Conservation (phyloP, 2,797 vertebrate genomes). For the Enteromius argenteus region DNA sequence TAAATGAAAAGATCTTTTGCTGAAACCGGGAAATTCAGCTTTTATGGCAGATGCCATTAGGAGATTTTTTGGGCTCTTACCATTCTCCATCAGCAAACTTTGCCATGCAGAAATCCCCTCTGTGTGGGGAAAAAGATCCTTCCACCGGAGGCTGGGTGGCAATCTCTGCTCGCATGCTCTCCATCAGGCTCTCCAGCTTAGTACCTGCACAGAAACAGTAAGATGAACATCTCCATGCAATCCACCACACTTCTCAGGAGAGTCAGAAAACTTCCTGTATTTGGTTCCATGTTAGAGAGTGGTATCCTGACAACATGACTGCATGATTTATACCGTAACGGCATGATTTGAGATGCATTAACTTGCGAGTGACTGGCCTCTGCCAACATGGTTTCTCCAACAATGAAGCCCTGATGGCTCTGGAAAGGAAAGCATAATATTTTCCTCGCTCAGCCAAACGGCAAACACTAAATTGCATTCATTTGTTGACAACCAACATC, state of each 20-base stretch:
- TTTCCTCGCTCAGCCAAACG: slow-evolving; percentile 63
- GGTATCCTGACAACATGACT: background rate
- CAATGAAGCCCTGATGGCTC: slow-evolving; percentile 43
- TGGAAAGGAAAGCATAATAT: slow-evolving; percentile 50
- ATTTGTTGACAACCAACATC: slow-evolving; percentile 66
- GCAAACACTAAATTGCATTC: slow-evolving; percentile 62
- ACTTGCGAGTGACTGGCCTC: slow-evolving; percentile 61
- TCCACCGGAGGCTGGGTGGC: slow-evolving; percentile 89
- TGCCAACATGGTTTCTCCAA: slow-evolving; percentile 59
- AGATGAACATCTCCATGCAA: background rate
- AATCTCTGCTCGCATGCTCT: slow-evolving; percentile 94
- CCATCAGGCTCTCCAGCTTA: slow-evolving; percentile 96
- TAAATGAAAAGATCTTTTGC: slow-evolving; percentile 1
- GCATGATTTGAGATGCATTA: background rate
- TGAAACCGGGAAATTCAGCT: background rate
- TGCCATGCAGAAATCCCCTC: slow-evolving; percentile 94
- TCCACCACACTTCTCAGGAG: background rate
- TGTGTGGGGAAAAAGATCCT: slow-evolving; percentile 86
- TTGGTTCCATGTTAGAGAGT: background rate
- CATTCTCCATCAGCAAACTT: slow-evolving; percentile 96
- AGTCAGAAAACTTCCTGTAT: background rate
- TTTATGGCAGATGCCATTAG: background rate
- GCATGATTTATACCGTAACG: slow-evolving; percentile 11
- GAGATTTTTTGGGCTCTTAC: slow-evolving; percentile 70
- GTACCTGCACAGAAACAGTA: slow-evolving; percentile 76